These are phyloP conservation scores for Chrysocyon brachyurus DNA, from an alignment of 2,797 vertebrate species.

Conservation along the genomic window DNA sequence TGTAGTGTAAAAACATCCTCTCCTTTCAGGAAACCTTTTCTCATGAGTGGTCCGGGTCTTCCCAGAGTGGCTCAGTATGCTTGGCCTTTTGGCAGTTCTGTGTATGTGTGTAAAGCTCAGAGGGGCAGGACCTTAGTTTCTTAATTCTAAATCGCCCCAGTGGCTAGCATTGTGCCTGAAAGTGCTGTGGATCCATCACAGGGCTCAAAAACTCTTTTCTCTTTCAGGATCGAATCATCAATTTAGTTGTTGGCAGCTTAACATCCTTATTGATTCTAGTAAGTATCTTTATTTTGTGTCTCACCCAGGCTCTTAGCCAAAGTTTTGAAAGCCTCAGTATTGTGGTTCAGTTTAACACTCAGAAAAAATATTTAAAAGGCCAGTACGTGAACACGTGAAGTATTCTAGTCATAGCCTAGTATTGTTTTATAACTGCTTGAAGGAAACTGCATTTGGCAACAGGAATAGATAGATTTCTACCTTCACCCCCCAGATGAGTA, in stretches of 20 bases:
- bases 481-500: neutral
- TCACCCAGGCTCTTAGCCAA: neutral
- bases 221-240: constrained; percentile 96
- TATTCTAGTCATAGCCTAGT: neutral
- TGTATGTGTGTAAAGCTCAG: neutral
- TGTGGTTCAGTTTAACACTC: neutral
- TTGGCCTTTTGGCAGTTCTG: neutral
- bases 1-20: neutral
- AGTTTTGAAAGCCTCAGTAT: constrained; percentile 44
- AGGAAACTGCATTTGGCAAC: neutral
- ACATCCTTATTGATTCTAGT: constrained; percentile 95
- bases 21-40: neutral
- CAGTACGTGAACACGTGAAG: neutral
- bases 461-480: neutral
- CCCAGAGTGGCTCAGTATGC: neutral
- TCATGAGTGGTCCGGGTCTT: neutral
- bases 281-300: constrained; percentile 88
- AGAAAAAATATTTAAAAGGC: neutral
- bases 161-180: neutral
- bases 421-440: constrained; percentile 1
- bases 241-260: constrained; percentile 94
- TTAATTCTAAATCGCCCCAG: neutral
- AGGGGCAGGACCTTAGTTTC: neutral
- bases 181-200: neutral
- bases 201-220: constrained; percentile 74